Base-by-base conservation (phyloP, 1,140 invertebrate species). In the Sarcophaga bullata region DNA sequence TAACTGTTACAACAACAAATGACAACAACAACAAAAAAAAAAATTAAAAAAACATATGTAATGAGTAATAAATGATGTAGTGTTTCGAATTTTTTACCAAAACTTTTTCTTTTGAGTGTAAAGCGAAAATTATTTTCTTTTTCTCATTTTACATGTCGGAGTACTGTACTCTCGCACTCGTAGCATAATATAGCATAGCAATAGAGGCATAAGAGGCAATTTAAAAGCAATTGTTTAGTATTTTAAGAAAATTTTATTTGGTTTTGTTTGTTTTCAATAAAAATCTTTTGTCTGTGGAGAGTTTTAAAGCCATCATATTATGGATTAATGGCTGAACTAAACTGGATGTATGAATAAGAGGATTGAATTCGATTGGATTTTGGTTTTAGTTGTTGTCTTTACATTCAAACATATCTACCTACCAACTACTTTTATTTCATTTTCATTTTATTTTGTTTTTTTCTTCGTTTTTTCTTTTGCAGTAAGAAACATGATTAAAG, bases 241-340 rank as follows among this genome's bases (percentile, higher is more conserved):
- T 80, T 83, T 83, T 83, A 83, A 83, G 82, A 72, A 83, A 83
- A 83, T 80, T 47, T 83, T 83, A 83, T 83, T 81, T 75, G 72
- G 68, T 52, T 83, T 83, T 83, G 78, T 83, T 83, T 83, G 82
- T 83, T 83, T 83, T 80, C n/a, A 54, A 50, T 49, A 49, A 72
- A 62, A 73, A 80, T 73, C 46, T 80, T 73, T 17, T 52, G 75
- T 78, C 15, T 76, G 46, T 15, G 25, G 8, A 19, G 62, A 17
- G n/a, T 25, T 25, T 68, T n/a, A 68, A 68, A 68, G 62, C 62
- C 54, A 58, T n/a, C 1, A 2, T 37, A 58, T 58, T 58, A 58
- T 58, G 54, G 54, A 58, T 58, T 58, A 58, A 58, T 58, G 54
- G 54, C 15, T 58, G 54, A 37, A 37, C 25, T 37, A 37, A 37